These are phyloP conservation scores for Nothocercus julius DNA, from an alignment of 2,113 vertebrate genomes.

Conservation along the genomic window DNA sequence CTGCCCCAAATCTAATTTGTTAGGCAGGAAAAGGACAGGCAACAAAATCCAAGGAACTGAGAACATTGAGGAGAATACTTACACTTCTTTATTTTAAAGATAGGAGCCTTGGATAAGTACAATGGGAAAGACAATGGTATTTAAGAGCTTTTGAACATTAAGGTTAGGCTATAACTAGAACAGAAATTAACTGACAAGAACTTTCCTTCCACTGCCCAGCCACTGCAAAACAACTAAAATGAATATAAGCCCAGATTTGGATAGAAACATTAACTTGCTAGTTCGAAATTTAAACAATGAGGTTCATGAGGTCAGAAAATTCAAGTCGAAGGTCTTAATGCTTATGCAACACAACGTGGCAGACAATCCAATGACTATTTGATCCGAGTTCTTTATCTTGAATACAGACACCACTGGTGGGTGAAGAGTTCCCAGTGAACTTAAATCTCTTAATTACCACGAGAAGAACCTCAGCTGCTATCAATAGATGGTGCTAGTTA, in stretches of 20 bases:
- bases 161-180: neutral
- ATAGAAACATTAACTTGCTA: neutral
- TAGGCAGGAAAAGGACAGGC: neutral
- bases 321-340: neutral
- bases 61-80: neutral
- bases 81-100: neutral
- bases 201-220: neutral
- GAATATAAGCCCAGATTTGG: neutral
- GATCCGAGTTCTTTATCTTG: neutral
- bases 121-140: neutral
- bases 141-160: neutral
- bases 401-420: neutral
- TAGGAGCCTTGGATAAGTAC: neutral
- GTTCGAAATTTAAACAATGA: neutral
- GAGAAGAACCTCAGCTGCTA: neutral
- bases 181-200: neutral
- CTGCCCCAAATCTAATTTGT: accelerated
- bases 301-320: neutral
- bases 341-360: neutral
- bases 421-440: neutral
- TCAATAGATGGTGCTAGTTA: neutral
- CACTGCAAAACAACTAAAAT: neutral
- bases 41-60: neutral
- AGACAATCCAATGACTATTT: neutral
- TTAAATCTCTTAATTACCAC: neutral